phyloP scores from a whole-genome alignment of 2,888 invertebrate genomes.

The Melinopterus prodromus region DNA sequence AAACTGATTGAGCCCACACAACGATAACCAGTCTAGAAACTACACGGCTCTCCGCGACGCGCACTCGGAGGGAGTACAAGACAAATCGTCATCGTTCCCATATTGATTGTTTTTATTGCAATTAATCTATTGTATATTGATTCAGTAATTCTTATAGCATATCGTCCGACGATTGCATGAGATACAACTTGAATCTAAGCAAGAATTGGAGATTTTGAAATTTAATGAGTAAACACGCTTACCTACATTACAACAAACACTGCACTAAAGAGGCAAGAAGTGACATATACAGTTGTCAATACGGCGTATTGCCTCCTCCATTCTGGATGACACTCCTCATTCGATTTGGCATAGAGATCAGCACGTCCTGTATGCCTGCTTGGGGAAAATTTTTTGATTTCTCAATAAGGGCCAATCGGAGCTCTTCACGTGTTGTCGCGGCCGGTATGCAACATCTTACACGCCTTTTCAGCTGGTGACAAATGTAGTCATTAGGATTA shows the following conservation, averaged over 20 bases:
- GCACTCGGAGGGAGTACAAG: not conserved
- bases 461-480: not conserved
- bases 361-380: not conserved
- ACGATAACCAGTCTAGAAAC: not conserved
- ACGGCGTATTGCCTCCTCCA: slow-evolving; percentile 16
- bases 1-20: not conserved
- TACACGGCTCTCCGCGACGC: not conserved
- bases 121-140: too few relatives aligned
- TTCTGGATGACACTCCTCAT: slow-evolving; percentile 25
- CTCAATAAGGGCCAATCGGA: slow-evolving; percentile 15
- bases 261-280: not conserved
- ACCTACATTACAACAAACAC: not conserved
- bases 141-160: slow-evolving; percentile 20
- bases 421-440: not conserved
- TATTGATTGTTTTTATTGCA: too few relatives aligned
- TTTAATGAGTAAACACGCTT: not conserved
- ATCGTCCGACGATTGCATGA: not conserved
- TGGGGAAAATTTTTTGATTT: not conserved
- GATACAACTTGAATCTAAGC: slow-evolving; percentile 5
- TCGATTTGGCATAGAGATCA: slow-evolving; percentile 12
- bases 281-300: not conserved
- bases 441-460: slow-evolving; percentile 8
- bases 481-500: not conserved
- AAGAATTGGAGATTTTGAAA: slow-evolving; percentile 15
- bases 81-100: not conserved